A percentile compares a stretch with the other conserved stretches of the same genome.
These are phyloP conservation scores for Lochmaea capreae DNA, from an alignment of 2,888 invertebrate species.

Conservation along the genomic window DNA sequence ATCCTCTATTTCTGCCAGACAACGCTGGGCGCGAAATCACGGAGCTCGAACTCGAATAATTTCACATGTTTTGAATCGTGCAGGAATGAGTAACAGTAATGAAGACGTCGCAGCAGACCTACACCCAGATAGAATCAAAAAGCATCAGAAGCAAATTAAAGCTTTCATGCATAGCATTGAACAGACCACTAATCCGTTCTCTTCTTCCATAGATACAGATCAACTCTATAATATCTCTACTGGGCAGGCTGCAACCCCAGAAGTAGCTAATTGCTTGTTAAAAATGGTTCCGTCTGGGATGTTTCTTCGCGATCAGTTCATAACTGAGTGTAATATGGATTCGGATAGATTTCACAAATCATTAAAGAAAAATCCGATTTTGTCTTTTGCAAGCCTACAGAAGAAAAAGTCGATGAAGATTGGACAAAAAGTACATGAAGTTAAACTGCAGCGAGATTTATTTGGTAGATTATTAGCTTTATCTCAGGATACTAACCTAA, in stretches of 20 bases:
- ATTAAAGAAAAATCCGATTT: no score
- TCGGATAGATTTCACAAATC: no score
- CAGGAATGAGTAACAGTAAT: slow-evolving; percentile 17
- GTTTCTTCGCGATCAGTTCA: slow-evolving; percentile 33
- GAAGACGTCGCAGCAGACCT: slow-evolving; percentile 44
- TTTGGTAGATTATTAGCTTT: no score
- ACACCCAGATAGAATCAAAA: slow-evolving; percentile 25
- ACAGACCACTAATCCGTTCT: slow-evolving; percentile 26
- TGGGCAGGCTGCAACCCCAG: slow-evolving; percentile 23
- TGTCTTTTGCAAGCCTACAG: no score
- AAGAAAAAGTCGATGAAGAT: no score
- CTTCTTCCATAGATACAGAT: slow-evolving; percentile 25
- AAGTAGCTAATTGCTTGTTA: slow-evolving; percentile 21
- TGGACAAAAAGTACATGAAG: no score
- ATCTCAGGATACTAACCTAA: no score
- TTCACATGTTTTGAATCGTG: slow-evolving; percentile 39
- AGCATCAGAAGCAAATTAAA: slow-evolving; percentile 17
- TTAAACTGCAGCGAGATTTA: no score
- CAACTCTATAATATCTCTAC: slow-evolving; percentile 31
- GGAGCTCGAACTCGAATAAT: slow-evolving; percentile 42
- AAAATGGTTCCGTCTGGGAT: slow-evolving; percentile 21
- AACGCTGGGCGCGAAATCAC: slow-evolving; percentile 52
- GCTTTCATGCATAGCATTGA: slow-evolving; percentile 13
- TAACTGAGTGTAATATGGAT: slow-evolving; percentile 38
- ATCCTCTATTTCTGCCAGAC: slow-evolving; percentile 44